These are phyloP conservation scores for Apamea epomidion DNA, from an alignment of 2,888 invertebrate genomes.

Conservation along the genomic window DNA sequence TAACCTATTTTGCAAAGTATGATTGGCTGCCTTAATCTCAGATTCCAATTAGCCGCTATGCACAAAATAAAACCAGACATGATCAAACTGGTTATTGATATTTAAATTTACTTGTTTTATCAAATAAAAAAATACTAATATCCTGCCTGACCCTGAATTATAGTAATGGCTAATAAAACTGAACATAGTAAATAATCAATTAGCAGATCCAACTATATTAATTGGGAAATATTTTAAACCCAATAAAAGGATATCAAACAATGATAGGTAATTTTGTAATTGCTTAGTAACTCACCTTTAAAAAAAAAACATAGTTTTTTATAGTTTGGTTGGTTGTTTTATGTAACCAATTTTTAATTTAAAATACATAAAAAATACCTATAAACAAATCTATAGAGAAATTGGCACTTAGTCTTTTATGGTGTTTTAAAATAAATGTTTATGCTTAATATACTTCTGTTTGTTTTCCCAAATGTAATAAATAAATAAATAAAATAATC, in stretches of 20 bases:
- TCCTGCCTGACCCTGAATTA: not conserved
- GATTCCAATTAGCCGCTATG: not conserved
- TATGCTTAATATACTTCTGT: too few relatives aligned
- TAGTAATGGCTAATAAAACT: not conserved
- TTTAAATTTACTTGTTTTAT: not conserved
- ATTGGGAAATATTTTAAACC: not conserved
- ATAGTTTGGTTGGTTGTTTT: not conserved
- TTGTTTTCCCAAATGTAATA: too few relatives aligned
- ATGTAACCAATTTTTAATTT: constrained; percentile 1
- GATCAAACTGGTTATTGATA: not conserved
- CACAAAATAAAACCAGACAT: not conserved
- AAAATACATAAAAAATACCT: constrained; percentile 7
- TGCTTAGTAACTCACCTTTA: not conserved
- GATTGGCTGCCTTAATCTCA: not conserved
- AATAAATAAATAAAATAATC: too few relatives aligned
- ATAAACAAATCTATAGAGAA: not conserved
- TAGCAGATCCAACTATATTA: not conserved
- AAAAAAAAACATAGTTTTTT: not conserved
- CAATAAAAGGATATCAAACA: not conserved
- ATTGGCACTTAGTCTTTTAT: constrained; percentile 4
- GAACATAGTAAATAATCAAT: not conserved
- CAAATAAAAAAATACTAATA: not conserved
- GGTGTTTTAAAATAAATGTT: not conserved
- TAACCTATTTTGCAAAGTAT: too few relatives aligned
- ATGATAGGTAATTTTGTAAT: not conserved